These are phyloP conservation scores for Takifugu flavidus DNA, from an alignment of 2,113 vertebrate genomes.

Conservation along the genomic window DNA sequence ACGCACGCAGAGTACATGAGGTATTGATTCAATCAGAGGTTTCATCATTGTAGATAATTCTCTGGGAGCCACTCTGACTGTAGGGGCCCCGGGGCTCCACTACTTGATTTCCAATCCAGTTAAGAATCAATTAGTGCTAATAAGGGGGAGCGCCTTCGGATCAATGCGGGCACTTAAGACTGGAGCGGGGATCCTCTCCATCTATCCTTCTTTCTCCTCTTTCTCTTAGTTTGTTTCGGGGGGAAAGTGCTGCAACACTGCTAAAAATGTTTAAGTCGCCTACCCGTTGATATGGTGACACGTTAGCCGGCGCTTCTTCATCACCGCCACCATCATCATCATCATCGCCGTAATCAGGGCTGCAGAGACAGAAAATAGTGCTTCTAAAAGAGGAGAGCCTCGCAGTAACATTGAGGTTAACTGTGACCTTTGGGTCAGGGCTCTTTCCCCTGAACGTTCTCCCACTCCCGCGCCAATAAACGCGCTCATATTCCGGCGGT, in stretches of 20 bases:
- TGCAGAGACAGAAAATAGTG: background rate
- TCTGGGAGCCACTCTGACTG: conserved; percentile 16
- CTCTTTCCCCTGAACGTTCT: too few species aligned
- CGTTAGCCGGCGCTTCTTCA: conserved; percentile 4
- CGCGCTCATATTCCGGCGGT: background rate
- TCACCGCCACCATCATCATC: background rate
- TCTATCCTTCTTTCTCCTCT: background rate
- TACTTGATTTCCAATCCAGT: conserved; percentile 20
- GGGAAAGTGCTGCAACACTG: background rate
- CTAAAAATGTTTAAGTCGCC: conserved; percentile 3
- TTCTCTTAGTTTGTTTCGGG: background rate
- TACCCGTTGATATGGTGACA: conserved; percentile 53
- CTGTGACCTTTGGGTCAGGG: background rate
- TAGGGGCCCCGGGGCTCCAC: background rate
- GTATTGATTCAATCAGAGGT: conserved; percentile 23
- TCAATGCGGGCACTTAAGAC: background rate
- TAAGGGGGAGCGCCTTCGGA: background rate
- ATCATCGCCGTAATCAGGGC: background rate
- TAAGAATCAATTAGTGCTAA: conserved; percentile 21
- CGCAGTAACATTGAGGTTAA: too few species aligned
- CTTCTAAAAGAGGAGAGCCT: background rate
- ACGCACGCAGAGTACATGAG: conserved; percentile 1
- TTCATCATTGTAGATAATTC: conserved; percentile 48
- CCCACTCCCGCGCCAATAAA: background rate
- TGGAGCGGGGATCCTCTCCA: background rate